A percentile compares a stretch with the other conserved stretches of the same genome.
Conservation (phyloP, 2,888 invertebrate species). For the Brachyptera putata region DNA sequence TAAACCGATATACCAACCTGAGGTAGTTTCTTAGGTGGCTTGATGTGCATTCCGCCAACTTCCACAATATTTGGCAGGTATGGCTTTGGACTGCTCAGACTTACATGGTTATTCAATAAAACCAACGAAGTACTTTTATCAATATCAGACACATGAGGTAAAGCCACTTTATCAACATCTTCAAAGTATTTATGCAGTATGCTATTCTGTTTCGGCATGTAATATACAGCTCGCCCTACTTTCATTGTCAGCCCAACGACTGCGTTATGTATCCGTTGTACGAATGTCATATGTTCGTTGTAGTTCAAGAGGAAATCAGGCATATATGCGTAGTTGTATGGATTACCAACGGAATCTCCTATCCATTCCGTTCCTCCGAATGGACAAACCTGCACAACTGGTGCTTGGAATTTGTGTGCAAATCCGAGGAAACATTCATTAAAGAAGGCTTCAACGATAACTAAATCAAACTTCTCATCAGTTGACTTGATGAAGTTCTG, state of each 20-base stretch:
- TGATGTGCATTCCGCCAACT: conserved; percentile 40
- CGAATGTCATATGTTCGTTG: conserved; percentile 46
- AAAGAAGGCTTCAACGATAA: conserved; percentile 27
- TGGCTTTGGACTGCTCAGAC: conserved; percentile 35
- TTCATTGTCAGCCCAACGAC: conserved; percentile 32
- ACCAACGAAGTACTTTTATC: conserved; percentile 33
- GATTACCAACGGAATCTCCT: conserved; percentile 48
- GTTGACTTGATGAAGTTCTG: conserved; percentile 21
- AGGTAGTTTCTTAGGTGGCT: conserved; percentile 34
- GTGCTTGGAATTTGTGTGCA: conserved; percentile 28
- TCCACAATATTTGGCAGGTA: conserved; percentile 38
- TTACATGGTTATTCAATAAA: conserved; percentile 38
- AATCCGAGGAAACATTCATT: conserved; percentile 29
- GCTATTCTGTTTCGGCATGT: conserved; percentile 21
- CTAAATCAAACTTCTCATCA: conserved; percentile 27
- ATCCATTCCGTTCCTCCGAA: conserved; percentile 47
- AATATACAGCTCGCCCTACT: neutral
- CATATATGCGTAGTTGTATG: conserved; percentile 49
- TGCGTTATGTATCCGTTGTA: conserved; percentile 48
- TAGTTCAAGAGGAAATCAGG: conserved; percentile 51
- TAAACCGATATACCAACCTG: conserved; percentile 15
- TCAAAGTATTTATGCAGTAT: conserved; percentile 22
- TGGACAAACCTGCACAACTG: conserved; percentile 44
- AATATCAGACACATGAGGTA: conserved; percentile 32
- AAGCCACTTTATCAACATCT: neutral